phyloP scores from a whole-genome alignment of 2,113 vertebrate species.

The Hippocampus barbouri region DNA sequence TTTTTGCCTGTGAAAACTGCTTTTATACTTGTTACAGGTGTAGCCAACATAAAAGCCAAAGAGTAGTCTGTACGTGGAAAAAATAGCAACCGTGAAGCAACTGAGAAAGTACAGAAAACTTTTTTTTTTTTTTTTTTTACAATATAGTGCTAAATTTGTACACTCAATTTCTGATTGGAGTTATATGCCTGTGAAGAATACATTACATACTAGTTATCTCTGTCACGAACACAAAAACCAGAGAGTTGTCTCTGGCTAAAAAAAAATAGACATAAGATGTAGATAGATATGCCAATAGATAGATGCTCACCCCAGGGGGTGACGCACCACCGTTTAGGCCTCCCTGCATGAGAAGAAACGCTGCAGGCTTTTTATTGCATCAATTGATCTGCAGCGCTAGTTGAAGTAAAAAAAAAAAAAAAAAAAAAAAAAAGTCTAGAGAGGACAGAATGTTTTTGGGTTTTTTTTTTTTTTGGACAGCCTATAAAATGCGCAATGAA shows the following conservation, averaged over 20 bases:
- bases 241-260: too few relatives aligned
- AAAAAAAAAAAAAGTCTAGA: constrained; percentile 47
- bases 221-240: too few relatives aligned
- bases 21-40: neutral
- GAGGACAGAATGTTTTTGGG: constrained; percentile 64
- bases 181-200: too few relatives aligned
- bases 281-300: too few relatives aligned
- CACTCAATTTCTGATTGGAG: too few relatives aligned
- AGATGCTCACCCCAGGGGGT: neutral
- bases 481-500: constrained; percentile 76
- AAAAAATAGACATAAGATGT: too few relatives aligned
- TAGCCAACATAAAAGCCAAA: neutral
- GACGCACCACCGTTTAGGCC: constrained; percentile 13
- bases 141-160: too few relatives aligned
- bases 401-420: constrained; percentile 18
- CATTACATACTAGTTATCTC: too few relatives aligned
- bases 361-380: constrained; percentile 52
- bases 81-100: too few relatives aligned
- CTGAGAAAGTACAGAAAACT: too few relatives aligned
- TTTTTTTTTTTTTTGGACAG: constrained; percentile 42
- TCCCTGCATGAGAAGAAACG: constrained; percentile 35
- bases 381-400: constrained; percentile 63
- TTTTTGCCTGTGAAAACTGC: neutral
- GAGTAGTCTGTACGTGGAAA: too few relatives aligned
- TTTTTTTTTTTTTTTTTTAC: too few relatives aligned